A percentile compares a stretch with the other conserved stretches of the same genome.
Conservation (phyloP, 1,140 invertebrate species). For the Doryteuthis pealeii region DNA sequence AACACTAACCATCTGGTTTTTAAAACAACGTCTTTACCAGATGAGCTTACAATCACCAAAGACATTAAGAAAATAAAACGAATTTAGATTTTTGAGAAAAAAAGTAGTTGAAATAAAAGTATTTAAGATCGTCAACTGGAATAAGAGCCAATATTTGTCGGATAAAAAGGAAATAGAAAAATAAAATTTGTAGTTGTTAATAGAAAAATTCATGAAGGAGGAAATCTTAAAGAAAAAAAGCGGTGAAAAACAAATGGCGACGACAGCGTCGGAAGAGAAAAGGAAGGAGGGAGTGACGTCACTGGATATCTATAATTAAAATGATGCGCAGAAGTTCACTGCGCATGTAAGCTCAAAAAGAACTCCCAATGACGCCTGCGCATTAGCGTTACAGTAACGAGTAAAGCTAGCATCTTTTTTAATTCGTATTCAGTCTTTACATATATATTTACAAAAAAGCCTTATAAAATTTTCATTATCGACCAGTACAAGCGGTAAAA, state of each 20-base stretch:
- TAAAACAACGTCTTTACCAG: no score
- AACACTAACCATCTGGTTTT: no score
- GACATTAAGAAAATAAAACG: no score
- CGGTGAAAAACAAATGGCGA: conserved; percentile 14
- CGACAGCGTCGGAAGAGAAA: not conserved
- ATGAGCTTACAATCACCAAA: no score
- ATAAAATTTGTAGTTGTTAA: no score
- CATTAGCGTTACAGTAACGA: not conserved
- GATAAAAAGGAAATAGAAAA: no score
- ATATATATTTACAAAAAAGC: not conserved
- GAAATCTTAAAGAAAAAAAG: conserved; percentile 11
- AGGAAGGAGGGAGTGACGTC: not conserved
- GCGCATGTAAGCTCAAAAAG: not conserved
- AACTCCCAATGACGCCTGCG: not conserved
- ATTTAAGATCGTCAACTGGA: no score
- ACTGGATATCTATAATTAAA: not conserved
- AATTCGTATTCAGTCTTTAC: not conserved
- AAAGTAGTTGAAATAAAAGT: no score
- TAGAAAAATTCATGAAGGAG: conserved; percentile 17
- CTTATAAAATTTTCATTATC: no score
- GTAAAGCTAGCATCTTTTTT: not conserved
- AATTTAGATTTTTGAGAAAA: no score
- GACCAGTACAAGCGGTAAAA: no score
- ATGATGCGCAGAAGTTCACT: not conserved
- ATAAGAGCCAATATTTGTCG: no score